phyloP scores from a whole-genome alignment of 2,797 vertebrate genomes.

The Eulemur rubriventer region DNA sequence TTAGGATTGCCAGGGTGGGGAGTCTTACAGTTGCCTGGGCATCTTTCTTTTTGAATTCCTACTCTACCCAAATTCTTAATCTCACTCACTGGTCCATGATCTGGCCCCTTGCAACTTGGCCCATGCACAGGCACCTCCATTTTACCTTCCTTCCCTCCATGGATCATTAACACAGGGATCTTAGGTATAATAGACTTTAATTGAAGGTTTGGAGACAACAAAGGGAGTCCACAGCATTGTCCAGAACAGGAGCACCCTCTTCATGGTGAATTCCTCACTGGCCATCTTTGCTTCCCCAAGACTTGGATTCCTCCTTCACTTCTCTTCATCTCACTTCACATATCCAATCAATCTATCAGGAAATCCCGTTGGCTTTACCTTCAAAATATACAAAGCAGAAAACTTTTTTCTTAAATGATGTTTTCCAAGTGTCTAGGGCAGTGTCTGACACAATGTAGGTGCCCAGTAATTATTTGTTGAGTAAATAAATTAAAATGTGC shows the following conservation, averaged over 20 bases:
- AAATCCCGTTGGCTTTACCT: conserved; percentile 24
- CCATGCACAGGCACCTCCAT: background rate
- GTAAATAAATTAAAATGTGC: conserved; percentile 16
- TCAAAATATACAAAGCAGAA: conserved; percentile 2
- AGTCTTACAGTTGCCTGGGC: background rate
- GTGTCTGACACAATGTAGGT: background rate
- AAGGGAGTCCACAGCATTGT: background rate
- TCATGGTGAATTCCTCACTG: conserved; percentile 26
- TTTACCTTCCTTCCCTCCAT: background rate
- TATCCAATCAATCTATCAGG: background rate
- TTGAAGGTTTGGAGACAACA: background rate
- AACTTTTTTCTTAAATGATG: background rate
- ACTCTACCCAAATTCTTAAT: background rate
- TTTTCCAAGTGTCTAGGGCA: conserved; percentile 7
- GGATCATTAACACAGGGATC: background rate
- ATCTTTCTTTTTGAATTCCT: conserved; percentile 23
- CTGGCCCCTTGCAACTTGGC: background rate
- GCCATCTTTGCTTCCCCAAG: conserved; percentile 3
- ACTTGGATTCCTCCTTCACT: background rate
- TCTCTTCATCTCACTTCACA: conserved; percentile 5
- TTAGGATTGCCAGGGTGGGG: background rate
- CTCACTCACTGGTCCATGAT: background rate
- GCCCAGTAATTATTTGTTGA: conserved; percentile 44
- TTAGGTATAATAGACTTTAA: background rate
- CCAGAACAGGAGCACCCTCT: background rate